phyloP scores from a whole-genome alignment of 2,888 invertebrate genomes.

The Autographa gamma region DNA sequence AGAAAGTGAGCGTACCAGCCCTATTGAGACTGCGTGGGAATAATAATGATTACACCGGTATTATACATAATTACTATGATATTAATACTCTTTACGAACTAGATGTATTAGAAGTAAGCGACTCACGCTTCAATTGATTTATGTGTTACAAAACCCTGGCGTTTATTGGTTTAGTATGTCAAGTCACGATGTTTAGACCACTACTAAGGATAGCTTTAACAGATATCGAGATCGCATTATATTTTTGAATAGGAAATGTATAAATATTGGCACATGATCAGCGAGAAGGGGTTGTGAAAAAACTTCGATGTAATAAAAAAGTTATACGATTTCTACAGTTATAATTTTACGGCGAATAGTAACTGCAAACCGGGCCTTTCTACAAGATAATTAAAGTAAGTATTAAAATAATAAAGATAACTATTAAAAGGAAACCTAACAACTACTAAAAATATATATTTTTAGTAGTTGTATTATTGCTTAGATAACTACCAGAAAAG shows the following conservation, averaged over 20 bases:
- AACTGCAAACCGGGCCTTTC: neutral
- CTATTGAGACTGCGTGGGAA: conserved; percentile 44
- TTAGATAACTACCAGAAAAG: neutral
- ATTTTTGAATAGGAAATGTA: neutral
- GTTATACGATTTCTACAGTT: neutral
- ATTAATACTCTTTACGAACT: conserved; percentile 43
- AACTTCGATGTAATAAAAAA: neutral
- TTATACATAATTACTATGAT: conserved; percentile 39
- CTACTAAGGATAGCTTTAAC: conserved; percentile 34
- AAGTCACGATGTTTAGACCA: conserved; percentile 50
- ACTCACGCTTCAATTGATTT: conserved; percentile 52
- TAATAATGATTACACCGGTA: conserved; percentile 21
- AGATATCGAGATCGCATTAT: neutral
- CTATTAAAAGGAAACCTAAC: neutral
- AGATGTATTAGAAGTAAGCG: conserved; percentile 39
- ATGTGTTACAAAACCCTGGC: conserved; percentile 46
- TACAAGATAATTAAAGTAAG: neutral
- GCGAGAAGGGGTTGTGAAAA: no score
- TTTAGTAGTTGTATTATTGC: neutral
- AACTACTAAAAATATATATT: neutral
- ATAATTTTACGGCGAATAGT: neutral
- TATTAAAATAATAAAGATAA: neutral
- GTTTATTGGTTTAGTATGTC: conserved; percentile 56
- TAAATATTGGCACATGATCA: neutral
- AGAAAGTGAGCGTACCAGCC: conserved; percentile 23